A percentile compares a stretch with the other conserved stretches of the same genome.
Conservation (phyloP, 1,140 invertebrate species). For the Drosophila obscura region DNA sequence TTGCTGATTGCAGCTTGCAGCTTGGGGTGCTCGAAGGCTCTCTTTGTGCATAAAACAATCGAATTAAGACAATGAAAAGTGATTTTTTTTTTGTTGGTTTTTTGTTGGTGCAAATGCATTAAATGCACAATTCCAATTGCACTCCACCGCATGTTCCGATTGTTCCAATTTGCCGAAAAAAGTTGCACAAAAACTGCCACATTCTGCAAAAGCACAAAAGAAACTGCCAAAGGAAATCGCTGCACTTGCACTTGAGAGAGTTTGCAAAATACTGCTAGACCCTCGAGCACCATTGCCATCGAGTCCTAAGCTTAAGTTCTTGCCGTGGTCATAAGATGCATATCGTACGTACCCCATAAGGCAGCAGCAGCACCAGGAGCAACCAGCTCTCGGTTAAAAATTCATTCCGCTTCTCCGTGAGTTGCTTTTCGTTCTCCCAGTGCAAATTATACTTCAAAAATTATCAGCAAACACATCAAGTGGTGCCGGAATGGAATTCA, state of each 20-base stretch:
- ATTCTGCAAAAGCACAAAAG: constrained; percentile 27
- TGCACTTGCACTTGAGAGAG: constrained; percentile 36
- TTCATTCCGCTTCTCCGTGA: too few species aligned
- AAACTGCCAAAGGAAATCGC: constrained; percentile 29
- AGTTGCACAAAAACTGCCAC: constrained; percentile 30
- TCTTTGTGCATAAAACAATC: constrained; percentile 21
- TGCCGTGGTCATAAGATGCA: not conserved
- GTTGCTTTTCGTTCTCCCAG: too few species aligned
- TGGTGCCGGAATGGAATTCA: too few species aligned
- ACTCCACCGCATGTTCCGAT: constrained; percentile 77
- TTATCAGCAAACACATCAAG: too few species aligned
- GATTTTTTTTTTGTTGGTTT: constrained; percentile 11
- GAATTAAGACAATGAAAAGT: constrained; percentile 49
- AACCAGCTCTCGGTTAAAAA: too few species aligned
- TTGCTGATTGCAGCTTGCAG: not conserved
- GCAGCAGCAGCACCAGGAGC: too few species aligned
- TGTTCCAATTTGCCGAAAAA: constrained; percentile 31
- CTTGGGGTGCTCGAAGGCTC: constrained; percentile 1
- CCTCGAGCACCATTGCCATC: constrained; percentile 48
- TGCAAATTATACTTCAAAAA: too few species aligned
- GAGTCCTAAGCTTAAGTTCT: not conserved
- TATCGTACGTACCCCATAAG: not conserved
- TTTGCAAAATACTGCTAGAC: constrained; percentile 16
- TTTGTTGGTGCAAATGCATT: constrained; percentile 50
- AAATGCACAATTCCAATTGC: constrained; percentile 51